These are phyloP conservation scores for Drosophila nr. fundita DNA, from an alignment of 2,888 invertebrate genomes.

Conservation along the genomic window DNA sequence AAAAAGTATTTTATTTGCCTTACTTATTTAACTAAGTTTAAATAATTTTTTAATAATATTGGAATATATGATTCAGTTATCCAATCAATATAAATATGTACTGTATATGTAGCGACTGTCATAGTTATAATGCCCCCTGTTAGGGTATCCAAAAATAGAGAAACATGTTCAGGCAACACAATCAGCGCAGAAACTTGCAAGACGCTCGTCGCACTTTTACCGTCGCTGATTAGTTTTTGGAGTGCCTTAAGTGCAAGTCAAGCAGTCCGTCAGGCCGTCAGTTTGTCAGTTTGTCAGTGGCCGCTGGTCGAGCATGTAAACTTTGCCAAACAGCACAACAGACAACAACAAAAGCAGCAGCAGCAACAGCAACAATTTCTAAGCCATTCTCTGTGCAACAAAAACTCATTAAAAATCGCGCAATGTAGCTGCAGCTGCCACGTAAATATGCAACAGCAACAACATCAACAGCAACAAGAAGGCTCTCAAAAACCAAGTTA, in stretches of 20 bases:
- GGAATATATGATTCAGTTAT: not conserved
- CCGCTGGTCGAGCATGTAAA: slow-evolving; percentile 63
- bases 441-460: slow-evolving; percentile 56
- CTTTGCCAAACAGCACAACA: slow-evolving; percentile 53
- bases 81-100: not conserved
- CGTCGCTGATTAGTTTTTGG: slow-evolving; percentile 76
- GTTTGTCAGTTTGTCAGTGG: slow-evolving; percentile 37
- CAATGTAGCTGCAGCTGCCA: slow-evolving; percentile 68
- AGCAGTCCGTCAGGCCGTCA: slow-evolving; percentile 35
- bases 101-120: not conserved
- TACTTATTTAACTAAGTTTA: too few relatives aligned
- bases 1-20: not conserved
- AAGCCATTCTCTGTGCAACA: slow-evolving; percentile 46
- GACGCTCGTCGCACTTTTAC: slow-evolving; percentile 50
- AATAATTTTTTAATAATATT: too few relatives aligned
- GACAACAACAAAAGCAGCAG: slow-evolving; percentile 18
- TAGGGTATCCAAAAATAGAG: not conserved
- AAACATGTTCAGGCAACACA: slow-evolving; percentile 26
- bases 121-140: not conserved
- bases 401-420: slow-evolving; percentile 75
- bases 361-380: slow-evolving; percentile 24
- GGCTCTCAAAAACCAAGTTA: slow-evolving; percentile 9
- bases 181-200: slow-evolving; percentile 53
- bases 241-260: slow-evolving; percentile 67
- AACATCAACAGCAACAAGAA: slow-evolving; percentile 11